Conservation (phyloP, 1,140 invertebrate genomes). For the Bathynomus jamesi region DNA sequence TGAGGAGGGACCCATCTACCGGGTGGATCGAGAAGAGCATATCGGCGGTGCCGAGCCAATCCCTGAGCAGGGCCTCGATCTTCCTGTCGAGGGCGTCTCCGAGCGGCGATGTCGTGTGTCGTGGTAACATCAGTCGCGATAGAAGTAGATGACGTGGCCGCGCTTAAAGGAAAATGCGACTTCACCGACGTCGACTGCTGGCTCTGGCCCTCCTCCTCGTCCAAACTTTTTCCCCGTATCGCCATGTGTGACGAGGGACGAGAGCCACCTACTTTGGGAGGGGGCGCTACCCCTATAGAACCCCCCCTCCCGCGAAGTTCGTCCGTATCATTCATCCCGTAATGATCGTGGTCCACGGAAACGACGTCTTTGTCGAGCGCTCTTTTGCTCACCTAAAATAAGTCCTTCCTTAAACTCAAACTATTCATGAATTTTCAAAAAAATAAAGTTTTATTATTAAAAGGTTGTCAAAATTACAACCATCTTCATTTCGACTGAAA, state of each 20-base stretch:
- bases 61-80: slow-evolving; percentile 83
- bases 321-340: slow-evolving; percentile 21
- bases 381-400: slow-evolving; percentile 5
- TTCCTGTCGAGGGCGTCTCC: slow-evolving; percentile 85
- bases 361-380: slow-evolving; percentile 11
- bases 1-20: slow-evolving; percentile 67
- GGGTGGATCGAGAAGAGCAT: slow-evolving; percentile 94
- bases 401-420: too few species aligned
- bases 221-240: slow-evolving; percentile 14
- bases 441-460: too few species aligned
- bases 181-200: slow-evolving; percentile 14
- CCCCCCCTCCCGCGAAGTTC: slow-evolving; percentile 6
- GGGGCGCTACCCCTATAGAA: too few species aligned
- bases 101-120: slow-evolving; percentile 45
- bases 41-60: slow-evolving; percentile 96
- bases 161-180: slow-evolving; percentile 46
- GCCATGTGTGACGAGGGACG: slow-evolving; percentile 16
- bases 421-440: too few species aligned
- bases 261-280: slow-evolving; percentile 5
- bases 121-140: slow-evolving; percentile 61
- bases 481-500: too few species aligned
- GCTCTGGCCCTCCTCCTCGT: slow-evolving; percentile 29
- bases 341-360: slow-evolving; percentile 22
- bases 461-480: too few species aligned
- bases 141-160: slow-evolving; percentile 72